Conservation (phyloP, 2,888 invertebrate species). For the Amblyjoppa proteus region DNA sequence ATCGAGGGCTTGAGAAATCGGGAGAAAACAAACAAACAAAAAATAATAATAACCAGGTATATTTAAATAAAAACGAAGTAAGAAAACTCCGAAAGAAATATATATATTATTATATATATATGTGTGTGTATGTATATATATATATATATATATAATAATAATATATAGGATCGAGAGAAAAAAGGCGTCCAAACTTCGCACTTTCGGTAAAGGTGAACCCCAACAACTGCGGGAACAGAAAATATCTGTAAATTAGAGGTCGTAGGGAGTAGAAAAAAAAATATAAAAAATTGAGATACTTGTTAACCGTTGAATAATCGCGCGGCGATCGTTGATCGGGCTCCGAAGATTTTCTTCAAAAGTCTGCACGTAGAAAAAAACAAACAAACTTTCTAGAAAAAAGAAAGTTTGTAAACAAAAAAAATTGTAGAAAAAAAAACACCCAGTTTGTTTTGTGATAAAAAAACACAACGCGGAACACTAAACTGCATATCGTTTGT, state of each 20-base stretch:
- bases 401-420: neutral
- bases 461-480: conserved; percentile 19
- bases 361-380: neutral
- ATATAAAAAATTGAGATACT: neutral
- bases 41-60: neutral
- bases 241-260: conserved; percentile 23
- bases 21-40: neutral
- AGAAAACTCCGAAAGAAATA: neutral
- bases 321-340: conserved; percentile 16
- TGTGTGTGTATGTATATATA: too few relatives aligned
- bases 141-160: too few relatives aligned
- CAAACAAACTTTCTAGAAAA: neutral
- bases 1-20: too few relatives aligned
- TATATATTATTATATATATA: too few relatives aligned
- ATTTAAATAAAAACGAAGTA: neutral
- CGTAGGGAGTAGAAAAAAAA: conserved; percentile 22
- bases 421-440: neutral
- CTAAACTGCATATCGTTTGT: conserved; percentile 44
- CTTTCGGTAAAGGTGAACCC: neutral
- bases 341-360: neutral
- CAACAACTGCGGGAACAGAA: neutral
- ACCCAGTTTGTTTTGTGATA: conserved; percentile 11
- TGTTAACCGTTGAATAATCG: conserved; percentile 31
- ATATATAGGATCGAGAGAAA: neutral
- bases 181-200: conserved; percentile 46